Base-by-base conservation (phyloP, 2,113 vertebrate genomes). In the Oncorhynchus kisutch region DNA sequence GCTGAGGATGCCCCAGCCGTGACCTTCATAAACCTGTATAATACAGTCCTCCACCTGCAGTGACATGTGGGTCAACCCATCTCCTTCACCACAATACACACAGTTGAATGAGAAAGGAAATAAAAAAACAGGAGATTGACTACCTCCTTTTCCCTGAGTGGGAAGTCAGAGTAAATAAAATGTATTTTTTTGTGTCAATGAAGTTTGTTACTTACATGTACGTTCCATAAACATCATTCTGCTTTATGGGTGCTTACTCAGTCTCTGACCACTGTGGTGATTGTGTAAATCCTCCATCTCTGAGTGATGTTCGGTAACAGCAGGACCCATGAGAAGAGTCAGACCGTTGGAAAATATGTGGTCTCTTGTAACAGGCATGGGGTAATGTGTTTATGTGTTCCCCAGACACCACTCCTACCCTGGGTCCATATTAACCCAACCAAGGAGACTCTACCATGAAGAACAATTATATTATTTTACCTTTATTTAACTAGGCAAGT, bases 31-130 rank as follows among this genome's bases (percentile, higher is more conserved):
- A 90, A 80, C 82, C 82, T 39, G 73, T 79, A 91, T 92, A 93
- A 93, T 93, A 88, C 85, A 92, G 90, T 90, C 85, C 64, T 79
- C 80, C 86, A 90, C 86, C 90, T 87, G 90, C 87, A 89, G 74
- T 87, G 81, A 82, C 83, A 75, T 81, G 85, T 73, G 80, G 82
- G 86, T 90, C 88, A 82, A 80, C 86, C 84, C 81, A 73, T 83
- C 83, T 86, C 83, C 84, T 76, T 85, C 80, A 82, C 71, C 84
- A 78, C 85, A 82, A 85, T 75, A 68, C 76, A 54, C 51, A 57
- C 79, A 70, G 71, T 0, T 18, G 51, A 77, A 60, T 66, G 45
- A 84, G 80, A 86, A 48, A 51, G 62, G 71, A 71, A 68, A 67
- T 70, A 67, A 73, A 70, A 74, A 74, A 68, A 48, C 34, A 34